Evolutionary conservation across 2,113 vertebrate genomes (phyloP), one percentile per base, ranked within the genome.

Genomic region (Pterophyllum scalare): DNA sequence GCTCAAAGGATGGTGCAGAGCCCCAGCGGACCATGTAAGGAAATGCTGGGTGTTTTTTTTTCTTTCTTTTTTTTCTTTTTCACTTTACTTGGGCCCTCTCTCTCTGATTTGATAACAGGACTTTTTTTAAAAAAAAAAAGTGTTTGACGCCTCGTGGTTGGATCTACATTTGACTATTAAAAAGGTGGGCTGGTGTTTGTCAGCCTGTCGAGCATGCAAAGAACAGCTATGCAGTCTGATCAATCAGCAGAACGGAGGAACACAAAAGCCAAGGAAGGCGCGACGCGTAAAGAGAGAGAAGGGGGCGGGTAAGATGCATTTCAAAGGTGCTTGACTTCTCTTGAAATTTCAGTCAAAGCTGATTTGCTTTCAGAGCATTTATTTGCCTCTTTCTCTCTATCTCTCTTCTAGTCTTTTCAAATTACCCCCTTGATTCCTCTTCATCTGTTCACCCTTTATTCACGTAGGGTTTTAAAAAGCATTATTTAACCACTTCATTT

Each of bases 281-380:
- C 9, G 81, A 72, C n/a, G 85, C 83, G 83, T 75, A 70, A 65
- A 82, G 78, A n/a, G 81, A 87, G 87, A 92, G 90, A 94, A 88
- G 79, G 88, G 86, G 93, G 89, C 84, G 86, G 83, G 88, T 91
- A 90, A 94, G 85, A 88, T 91, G 70, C 76, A 92, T 94, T 93
- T 94, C 91, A 95, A 96, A 92, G 95, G 95, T 96, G 95, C 95
- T 96, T 90, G 94, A 94, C 89, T 94, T 94, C 90, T 94, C 88
- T 92, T 89, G 67, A 91, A 87, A 86, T 81, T 87, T 88, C 70
- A 85, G 81, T 89, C 79, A 78, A 83, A 92, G 83, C 86, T 84
- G 72, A 86, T 90, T 92, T 88, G 46, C 62, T 90, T 92, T 89
- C 57, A 88, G 72, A 89, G 65, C 86, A 88, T 92, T 93, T 93